Percentiles rank a stretch among this genome's conserved stretches.
Conservation (phyloP, 2,113 vertebrate species). For the Ictalurus punctatus region DNA sequence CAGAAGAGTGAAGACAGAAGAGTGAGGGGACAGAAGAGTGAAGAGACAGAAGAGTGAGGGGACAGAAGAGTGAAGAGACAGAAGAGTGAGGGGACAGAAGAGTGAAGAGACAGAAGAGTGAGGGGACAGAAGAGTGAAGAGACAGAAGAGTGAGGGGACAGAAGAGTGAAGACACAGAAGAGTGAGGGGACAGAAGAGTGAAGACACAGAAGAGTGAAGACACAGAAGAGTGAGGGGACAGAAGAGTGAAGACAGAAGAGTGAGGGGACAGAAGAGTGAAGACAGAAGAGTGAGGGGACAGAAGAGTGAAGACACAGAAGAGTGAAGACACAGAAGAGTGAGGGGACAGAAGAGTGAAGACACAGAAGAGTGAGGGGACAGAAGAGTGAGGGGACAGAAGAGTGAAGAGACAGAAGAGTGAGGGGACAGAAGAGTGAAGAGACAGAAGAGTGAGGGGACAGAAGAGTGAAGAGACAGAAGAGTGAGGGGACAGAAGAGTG, state of each 20-base stretch:
- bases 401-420: neutral
- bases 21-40: neutral
- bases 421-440: neutral
- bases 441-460: neutral
- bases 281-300: neutral
- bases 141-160: neutral
- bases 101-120: neutral
- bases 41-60: neutral
- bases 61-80: neutral
- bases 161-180: neutral
- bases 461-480: neutral
- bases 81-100: neutral
- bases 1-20: neutral
- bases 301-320: neutral
- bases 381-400: neutral
- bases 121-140: neutral
- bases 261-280: neutral
- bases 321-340: neutral
- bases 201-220: neutral
- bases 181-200: neutral
- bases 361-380: neutral
- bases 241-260: neutral
- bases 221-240: neutral
- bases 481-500: neutral
- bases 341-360: neutral